phyloP scores from a whole-genome alignment of 2,113 vertebrate species.

The Alectura lathami region DNA sequence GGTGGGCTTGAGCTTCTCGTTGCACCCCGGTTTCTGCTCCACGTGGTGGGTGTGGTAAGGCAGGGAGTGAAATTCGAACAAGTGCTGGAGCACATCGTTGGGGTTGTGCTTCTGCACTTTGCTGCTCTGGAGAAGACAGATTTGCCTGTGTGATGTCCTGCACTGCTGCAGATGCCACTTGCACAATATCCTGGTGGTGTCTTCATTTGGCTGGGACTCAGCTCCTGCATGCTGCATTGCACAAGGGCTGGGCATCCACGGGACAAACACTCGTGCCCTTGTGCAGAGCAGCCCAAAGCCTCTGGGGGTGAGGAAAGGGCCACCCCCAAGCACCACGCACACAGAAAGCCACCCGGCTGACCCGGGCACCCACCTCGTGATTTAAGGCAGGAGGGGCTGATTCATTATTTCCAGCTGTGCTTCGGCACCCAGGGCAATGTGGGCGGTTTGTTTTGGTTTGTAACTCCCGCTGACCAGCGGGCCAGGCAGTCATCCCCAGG shows the following conservation, averaged over 20 bases:
- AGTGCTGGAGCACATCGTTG: not conserved
- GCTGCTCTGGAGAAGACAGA: not conserved
- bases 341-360: not conserved
- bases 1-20: not conserved
- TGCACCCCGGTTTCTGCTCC: not conserved
- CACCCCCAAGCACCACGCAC: accelerated
- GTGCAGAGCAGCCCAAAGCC: not conserved
- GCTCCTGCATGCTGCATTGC: not conserved
- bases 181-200: not conserved
- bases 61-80: not conserved
- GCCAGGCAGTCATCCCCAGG: not conserved
- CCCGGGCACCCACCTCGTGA: not conserved
- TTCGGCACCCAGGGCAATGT: not conserved
- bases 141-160: not conserved
- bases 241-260: not conserved
- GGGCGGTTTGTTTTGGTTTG: not conserved
- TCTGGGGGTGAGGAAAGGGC: not conserved
- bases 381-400: not conserved
- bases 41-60: accelerated
- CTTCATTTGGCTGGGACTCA: accelerated
- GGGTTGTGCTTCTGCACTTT: not conserved
- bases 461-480: accelerated
- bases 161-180: not conserved
- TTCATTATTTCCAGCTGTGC: not conserved
- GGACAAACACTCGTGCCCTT: accelerated